A percentile compares a stretch with the other conserved stretches of the same genome.
Conservation (phyloP, 2,888 invertebrate species). For the Drosophila emarginata region DNA sequence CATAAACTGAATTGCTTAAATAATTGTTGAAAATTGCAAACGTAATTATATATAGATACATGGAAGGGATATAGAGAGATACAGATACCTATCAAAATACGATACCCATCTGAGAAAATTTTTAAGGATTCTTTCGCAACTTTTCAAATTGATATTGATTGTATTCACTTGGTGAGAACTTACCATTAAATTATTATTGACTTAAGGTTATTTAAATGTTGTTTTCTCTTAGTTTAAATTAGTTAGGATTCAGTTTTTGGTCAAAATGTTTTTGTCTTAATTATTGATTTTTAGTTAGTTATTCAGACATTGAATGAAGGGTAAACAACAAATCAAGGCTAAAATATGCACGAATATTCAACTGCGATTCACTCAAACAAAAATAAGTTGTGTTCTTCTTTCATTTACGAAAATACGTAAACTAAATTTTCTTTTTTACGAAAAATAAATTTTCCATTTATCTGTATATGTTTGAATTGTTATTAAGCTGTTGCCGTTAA, state of each 20-base stretch:
- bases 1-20: slow-evolving; percentile 75
- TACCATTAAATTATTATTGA: slow-evolving; percentile 63
- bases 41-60: slow-evolving; percentile 54
- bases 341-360: slow-evolving; percentile 33
- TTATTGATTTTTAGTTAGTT: slow-evolving; percentile 15
- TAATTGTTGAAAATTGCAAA: slow-evolving; percentile 79
- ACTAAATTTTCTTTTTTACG: slow-evolving; percentile 9
- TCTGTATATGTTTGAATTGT: not conserved
- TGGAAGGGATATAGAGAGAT: slow-evolving; percentile 33
- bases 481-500: not conserved
- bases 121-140: slow-evolving; percentile 50
- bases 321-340: slow-evolving; percentile 64
- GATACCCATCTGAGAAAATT: slow-evolving; percentile 68
- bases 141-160: slow-evolving; percentile 65
- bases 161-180: slow-evolving; percentile 48
- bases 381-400: slow-evolving; percentile 9
- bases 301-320: slow-evolving; percentile 60
- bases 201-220: slow-evolving; percentile 67
- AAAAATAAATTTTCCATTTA: slow-evolving; percentile 16
- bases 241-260: slow-evolving; percentile 26
- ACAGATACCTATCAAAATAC: slow-evolving; percentile 52
- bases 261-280: slow-evolving; percentile 27
- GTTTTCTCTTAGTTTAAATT: slow-evolving; percentile 34
- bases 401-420: not conserved
- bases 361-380: slow-evolving; percentile 47